phyloP scores from a whole-genome alignment of 1,140 invertebrate species.

The Oedothorax gibbosus region DNA sequence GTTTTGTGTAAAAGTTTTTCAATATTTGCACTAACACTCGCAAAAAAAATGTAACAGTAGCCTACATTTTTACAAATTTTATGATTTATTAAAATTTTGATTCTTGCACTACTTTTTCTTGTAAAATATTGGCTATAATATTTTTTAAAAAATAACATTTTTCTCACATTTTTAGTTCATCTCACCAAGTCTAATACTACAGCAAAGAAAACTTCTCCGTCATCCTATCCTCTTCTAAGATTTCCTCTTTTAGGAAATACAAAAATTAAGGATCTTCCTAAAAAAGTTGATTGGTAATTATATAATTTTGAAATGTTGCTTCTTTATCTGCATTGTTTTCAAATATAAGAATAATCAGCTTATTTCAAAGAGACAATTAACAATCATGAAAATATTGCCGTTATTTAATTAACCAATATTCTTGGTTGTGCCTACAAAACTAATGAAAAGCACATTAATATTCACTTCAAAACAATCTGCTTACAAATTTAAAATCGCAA shows the following conservation, averaged over 20 bases:
- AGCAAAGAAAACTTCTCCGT: not conserved
- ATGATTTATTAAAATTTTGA: not conserved
- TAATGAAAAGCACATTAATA: no score
- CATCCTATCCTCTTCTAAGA: not conserved
- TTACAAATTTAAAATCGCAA: no score
- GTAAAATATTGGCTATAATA: not conserved
- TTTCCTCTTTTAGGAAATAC: not conserved
- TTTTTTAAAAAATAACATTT: not conserved
- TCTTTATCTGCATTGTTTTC: not conserved
- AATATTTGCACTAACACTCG: not conserved
- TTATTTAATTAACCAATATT: no score
- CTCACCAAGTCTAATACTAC: slow-evolving; percentile 13
- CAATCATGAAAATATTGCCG: no score
- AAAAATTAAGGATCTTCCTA: slow-evolving; percentile 28
- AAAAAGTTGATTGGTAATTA: slow-evolving; percentile 64
- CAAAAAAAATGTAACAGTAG: no score
- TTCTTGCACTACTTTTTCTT: not conserved
- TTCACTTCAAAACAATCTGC: no score
- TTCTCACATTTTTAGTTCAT: slow-evolving; percentile 20
- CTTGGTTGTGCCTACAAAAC: no score
- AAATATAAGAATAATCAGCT: not conserved
- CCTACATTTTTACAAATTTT: not conserved
- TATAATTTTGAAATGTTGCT: not conserved
- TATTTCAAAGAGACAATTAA: not conserved
- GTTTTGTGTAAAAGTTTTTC: not conserved